phyloP scores from a whole-genome alignment of 1,140 invertebrate species.

The Fopius arisanus region DNA sequence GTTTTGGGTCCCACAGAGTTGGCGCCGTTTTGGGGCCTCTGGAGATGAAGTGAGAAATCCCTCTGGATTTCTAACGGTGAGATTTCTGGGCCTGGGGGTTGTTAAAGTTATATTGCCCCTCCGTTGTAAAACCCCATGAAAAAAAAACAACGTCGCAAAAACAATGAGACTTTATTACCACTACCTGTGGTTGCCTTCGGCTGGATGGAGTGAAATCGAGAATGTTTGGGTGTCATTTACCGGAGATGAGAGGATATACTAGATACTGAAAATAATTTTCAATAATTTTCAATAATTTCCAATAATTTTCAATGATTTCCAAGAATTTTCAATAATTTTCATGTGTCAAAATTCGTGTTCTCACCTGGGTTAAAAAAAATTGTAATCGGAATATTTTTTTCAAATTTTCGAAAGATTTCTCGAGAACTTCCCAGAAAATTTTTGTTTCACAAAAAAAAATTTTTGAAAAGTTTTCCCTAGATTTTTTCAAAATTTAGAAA shows the following conservation, averaged over 20 bases:
- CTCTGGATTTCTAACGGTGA: slow-evolving; percentile 43
- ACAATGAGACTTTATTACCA: slow-evolving; percentile 58
- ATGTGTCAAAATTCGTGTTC: too few species aligned
- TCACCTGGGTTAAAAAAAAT: too few species aligned
- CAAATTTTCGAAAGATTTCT: too few species aligned
- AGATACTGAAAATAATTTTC: not conserved
- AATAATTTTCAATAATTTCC: too few species aligned
- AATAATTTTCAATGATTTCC: too few species aligned
- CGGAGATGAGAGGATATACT: not conserved
- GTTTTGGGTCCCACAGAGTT: slow-evolving; percentile 32
- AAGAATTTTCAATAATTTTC: too few species aligned
- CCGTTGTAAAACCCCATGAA: slow-evolving; percentile 47
- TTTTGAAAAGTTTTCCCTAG: too few species aligned
- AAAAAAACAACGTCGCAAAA: slow-evolving; percentile 52
- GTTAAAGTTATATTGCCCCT: slow-evolving; percentile 60
- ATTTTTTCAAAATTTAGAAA: too few species aligned
- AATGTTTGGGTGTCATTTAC: not conserved
- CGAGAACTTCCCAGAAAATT: too few species aligned
- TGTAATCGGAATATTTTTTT: too few species aligned
- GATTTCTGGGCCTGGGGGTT: slow-evolving; percentile 38
- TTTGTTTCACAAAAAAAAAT: too few species aligned
- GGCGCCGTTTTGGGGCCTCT: slow-evolving; percentile 44
- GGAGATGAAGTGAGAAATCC: slow-evolving; percentile 24
- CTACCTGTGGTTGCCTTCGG: not conserved
- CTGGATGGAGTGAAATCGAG: not conserved